phyloP scores from a whole-genome alignment of 2,113 vertebrate genomes.

The Astatoreochromis straeleni region DNA sequence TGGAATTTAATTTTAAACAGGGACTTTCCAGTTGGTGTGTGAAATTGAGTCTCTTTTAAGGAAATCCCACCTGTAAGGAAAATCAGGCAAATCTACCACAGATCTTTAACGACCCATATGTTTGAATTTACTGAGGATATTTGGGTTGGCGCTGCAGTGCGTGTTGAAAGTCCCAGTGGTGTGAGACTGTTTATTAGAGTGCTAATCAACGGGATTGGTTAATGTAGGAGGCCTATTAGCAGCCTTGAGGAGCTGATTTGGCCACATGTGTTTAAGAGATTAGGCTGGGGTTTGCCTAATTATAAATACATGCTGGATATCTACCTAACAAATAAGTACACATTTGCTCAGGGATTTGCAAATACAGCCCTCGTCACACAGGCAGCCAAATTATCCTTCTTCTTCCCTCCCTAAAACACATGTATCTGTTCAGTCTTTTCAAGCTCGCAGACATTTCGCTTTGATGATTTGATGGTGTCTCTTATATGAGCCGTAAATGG shows the following conservation, averaged over 20 bases:
- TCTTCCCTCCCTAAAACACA: conserved; percentile 1
- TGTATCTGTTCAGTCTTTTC: conserved; percentile 17
- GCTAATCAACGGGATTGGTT: conserved; percentile 62
- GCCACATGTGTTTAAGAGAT: conserved; percentile 59
- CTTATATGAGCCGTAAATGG: conserved; percentile 8
- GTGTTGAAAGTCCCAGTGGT: conserved; percentile 48
- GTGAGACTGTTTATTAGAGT: conserved; percentile 56
- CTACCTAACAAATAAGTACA: conserved; percentile 26
- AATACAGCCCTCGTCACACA: not conserved
- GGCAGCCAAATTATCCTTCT: conserved; percentile 14
- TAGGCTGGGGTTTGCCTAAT: conserved; percentile 43
- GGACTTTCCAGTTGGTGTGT: conserved; percentile 36
- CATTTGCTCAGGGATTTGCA: conserved; percentile 41
- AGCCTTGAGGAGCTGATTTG: conserved; percentile 38
- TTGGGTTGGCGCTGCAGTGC: conserved; percentile 52
- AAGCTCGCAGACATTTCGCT: conserved; percentile 1
- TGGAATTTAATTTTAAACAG: conserved; percentile 8
- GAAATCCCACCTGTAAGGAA: conserved; percentile 59
- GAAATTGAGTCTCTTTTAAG: conserved; percentile 22
- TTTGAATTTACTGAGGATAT: conserved; percentile 45
- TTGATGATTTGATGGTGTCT: conserved; percentile 2
- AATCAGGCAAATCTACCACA: conserved; percentile 29
- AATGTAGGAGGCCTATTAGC: conserved; percentile 51
- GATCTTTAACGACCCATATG: conserved; percentile 53
- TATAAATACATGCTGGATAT: conserved; percentile 40